phyloP scores from a whole-genome alignment of 2,113 vertebrate genomes.

The Aptenodytes patagonicus region DNA sequence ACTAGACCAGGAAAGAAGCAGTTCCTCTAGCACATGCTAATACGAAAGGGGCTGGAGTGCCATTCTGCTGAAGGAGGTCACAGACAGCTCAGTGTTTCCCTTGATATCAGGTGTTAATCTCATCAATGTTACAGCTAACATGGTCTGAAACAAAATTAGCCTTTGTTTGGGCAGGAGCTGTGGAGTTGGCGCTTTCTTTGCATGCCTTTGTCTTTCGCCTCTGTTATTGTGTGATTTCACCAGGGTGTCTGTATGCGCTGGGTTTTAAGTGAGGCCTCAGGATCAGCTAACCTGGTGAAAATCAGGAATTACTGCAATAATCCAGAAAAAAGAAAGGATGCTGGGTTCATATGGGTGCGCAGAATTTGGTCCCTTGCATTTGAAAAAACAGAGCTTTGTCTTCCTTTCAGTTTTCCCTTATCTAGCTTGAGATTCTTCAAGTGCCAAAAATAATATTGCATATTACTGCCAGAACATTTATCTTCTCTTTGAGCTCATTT shows the following conservation, averaged over 20 bases:
- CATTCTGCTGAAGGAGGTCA: background rate
- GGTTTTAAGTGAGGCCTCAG: background rate
- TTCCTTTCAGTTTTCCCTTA: conserved; percentile 47
- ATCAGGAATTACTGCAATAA: background rate
- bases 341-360: background rate
- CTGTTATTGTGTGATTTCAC: background rate
- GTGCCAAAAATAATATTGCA: conserved; percentile 63
- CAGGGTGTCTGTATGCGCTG: background rate
- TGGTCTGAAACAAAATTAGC: conserved; percentile 18
- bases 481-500: conserved; percentile 41
- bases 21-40: conserved; percentile 2
- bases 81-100: background rate
- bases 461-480: conserved; percentile 53
- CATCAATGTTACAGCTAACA: background rate
- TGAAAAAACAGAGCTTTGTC: background rate
- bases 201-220: background rate
- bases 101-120: conserved; percentile 38
- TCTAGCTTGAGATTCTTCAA: conserved; percentile 51
- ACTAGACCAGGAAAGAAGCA: background rate
- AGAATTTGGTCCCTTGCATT: background rate
- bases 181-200: background rate
- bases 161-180: conserved; percentile 14
- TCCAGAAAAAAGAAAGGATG: background rate
- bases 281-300: background rate
- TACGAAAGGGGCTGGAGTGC: background rate